Evolutionary conservation across 2,797 vertebrate species (phyloP).

Genomic region (Sphenopsis melanotis): DNA sequence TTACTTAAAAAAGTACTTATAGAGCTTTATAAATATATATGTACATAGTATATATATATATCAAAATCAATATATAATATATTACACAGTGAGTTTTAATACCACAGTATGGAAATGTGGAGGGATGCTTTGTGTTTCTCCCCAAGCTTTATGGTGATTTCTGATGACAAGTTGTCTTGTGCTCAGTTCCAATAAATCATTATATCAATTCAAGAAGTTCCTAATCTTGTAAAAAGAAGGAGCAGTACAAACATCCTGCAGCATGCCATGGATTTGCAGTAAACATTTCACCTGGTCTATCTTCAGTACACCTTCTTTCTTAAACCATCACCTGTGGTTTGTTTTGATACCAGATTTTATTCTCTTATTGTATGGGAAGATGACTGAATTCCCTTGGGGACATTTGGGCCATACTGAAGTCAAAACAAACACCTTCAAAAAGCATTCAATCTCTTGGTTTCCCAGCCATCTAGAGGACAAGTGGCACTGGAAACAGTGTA

Average conservation of each 20-base stretch:
- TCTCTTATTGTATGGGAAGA: neutral
- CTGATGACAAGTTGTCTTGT: neutral
- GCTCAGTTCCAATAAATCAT: neutral
- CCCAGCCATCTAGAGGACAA: neutral
- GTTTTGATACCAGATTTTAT: neutral
- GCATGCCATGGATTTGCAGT: neutral
- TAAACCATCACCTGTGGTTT: neutral
- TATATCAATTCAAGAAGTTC: neutral
- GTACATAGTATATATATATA: neutral
- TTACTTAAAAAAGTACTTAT: neutral
- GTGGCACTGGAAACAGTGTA: neutral
- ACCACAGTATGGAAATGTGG: neutral
- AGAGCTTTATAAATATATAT: neutral
- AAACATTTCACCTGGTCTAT: neutral
- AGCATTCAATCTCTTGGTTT: neutral
- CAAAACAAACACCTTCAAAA: neutral
- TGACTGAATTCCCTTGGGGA: neutral
- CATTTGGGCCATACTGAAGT: accelerated
- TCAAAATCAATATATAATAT: neutral
- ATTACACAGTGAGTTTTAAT: neutral
- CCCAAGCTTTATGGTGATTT: neutral
- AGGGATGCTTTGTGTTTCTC: neutral
- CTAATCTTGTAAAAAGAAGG: neutral
- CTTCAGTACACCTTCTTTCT: neutral
- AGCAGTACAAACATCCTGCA: neutral